These are phyloP conservation scores for Brotula barbata DNA, from an alignment of 2,797 vertebrate genomes.

Conservation along the genomic window DNA sequence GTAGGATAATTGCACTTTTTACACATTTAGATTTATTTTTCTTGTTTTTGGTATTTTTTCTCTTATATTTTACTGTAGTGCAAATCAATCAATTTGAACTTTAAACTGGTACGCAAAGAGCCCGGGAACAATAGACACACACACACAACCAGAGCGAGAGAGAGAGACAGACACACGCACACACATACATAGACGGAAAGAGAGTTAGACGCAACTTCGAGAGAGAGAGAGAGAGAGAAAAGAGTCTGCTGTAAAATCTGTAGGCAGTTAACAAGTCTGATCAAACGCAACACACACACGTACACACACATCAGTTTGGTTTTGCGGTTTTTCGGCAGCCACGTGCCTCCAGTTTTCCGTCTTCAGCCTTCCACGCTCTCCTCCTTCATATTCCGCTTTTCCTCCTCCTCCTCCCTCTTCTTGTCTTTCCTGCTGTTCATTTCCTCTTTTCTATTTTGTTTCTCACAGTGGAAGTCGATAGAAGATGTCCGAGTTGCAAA, in stretches of 20 bases:
- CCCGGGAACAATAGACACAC: not conserved
- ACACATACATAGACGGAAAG: too few species aligned
- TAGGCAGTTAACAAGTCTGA: constrained; percentile 29
- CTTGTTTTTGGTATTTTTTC: too few species aligned
- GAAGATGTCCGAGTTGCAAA: too few species aligned
- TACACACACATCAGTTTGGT: not conserved
- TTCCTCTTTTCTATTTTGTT: not conserved
- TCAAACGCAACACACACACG: constrained; percentile 32
- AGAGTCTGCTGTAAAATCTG: constrained; percentile 14
- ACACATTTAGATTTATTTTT: too few species aligned
- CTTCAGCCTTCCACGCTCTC: constrained; percentile 16
- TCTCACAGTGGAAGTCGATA: too few species aligned
- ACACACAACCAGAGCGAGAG: too few species aligned
- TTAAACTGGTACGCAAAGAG: not conserved
- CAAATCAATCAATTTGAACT: too few species aligned
- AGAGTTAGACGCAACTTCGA: too few species aligned
- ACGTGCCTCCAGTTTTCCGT: constrained; percentile 36
- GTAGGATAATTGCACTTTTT: too few species aligned
- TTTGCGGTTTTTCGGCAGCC: constrained; percentile 25
- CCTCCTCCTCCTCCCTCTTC: constrained; percentile 1
- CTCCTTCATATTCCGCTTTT: not conserved
- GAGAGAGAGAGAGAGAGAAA: not conserved
- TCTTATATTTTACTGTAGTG: too few species aligned
- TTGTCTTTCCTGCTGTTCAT: constrained; percentile 3
- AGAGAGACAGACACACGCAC: too few species aligned